Conservation (phyloP, 2,797 vertebrate genomes). For the Allobates femoralis region DNA sequence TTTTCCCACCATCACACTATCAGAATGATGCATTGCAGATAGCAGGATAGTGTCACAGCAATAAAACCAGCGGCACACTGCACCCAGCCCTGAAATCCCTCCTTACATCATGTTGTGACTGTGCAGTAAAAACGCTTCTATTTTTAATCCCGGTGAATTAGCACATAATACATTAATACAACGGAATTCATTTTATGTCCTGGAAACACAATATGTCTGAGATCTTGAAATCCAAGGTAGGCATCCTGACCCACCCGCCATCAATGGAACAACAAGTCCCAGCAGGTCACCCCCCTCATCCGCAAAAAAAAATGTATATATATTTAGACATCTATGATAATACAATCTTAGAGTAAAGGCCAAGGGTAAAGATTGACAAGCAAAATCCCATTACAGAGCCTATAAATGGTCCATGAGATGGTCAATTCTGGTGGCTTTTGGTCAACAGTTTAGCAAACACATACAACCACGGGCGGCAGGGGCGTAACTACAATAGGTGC, state of each 20-base stretch:
- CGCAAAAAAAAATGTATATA: too few relatives aligned
- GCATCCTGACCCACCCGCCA: neutral
- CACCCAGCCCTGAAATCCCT: conserved; percentile 51
- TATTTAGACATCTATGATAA: too few relatives aligned
- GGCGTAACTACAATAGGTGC: too few relatives aligned
- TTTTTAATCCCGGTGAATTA: conserved; percentile 56
- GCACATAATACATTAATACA: conserved; percentile 55
- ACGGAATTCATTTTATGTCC: conserved; percentile 21
- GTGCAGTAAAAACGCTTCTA: conserved; percentile 52
- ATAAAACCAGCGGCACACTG: conserved; percentile 55
- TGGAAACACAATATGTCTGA: conserved; percentile 23
- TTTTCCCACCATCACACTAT: conserved; percentile 3
- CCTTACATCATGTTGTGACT: conserved; percentile 34
- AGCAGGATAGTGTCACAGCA: conserved; percentile 43
- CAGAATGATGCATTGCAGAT: conserved; percentile 59
- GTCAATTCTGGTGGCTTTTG: too few relatives aligned
- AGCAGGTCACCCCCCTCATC: neutral
- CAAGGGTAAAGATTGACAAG: too few relatives aligned
- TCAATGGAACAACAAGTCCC: neutral
- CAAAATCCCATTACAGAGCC: too few relatives aligned
- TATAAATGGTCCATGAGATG: too few relatives aligned
- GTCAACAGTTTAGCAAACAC: too few relatives aligned
- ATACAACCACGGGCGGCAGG: too few relatives aligned
- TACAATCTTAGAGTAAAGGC: too few relatives aligned
- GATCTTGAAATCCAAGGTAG: neutral